Evolutionary conservation across 2,113 vertebrate genomes (phyloP).

Genomic region (Haemorhous mexicanus): DNA sequence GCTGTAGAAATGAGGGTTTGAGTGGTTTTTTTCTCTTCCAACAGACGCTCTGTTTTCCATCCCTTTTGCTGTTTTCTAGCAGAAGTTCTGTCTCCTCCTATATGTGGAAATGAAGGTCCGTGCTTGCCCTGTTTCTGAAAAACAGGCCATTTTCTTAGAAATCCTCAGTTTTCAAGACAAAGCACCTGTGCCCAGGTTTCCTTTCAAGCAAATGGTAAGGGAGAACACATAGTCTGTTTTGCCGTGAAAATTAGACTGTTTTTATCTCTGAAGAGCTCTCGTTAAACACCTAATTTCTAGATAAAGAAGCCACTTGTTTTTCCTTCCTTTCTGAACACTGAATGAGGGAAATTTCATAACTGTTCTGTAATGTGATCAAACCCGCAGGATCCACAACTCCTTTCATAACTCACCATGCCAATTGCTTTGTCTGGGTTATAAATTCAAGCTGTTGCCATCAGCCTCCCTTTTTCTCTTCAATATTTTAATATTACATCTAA

Average conservation of each 20-base stretch:
- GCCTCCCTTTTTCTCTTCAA: slow-evolving; percentile 25
- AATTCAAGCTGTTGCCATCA: slow-evolving; percentile 21
- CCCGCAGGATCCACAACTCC: background rate
- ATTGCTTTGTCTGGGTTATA: background rate
- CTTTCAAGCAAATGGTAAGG: background rate
- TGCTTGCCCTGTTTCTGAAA: background rate
- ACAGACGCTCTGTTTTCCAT: background rate
- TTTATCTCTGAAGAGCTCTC: background rate
- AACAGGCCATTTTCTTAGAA: background rate
- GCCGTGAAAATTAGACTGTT: background rate
- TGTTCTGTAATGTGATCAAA: background rate
- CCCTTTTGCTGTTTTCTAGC: background rate
- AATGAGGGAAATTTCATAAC: background rate
- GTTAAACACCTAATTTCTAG: background rate
- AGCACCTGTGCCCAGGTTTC: background rate
- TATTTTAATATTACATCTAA: slow-evolving; percentile 48
- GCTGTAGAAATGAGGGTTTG: background rate
- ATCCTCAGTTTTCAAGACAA: background rate
- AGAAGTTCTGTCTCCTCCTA: background rate
- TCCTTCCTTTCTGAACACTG: background rate
- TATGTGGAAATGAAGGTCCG: background rate
- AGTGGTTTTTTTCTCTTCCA: background rate
- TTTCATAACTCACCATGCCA: background rate
- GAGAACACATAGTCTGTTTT: background rate
- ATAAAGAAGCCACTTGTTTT: background rate